Base-by-base conservation (phyloP, 1,140 invertebrate species). In the Neuroterus valhalla region DNA sequence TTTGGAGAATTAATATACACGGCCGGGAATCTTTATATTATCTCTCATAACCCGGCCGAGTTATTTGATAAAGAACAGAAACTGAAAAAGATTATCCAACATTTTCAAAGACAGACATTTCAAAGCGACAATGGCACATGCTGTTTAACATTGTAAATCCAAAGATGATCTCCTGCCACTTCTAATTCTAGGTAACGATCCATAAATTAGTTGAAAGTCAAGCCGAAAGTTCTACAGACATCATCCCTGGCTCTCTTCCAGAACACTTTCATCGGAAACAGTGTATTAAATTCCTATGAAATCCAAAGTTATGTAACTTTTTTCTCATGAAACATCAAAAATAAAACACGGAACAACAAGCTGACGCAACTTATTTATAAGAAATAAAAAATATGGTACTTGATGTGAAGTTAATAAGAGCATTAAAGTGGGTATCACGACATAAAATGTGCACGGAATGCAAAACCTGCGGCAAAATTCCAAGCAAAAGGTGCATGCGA, bases 151-250 rank as follows among this genome's bases (percentile, higher is more conserved):
- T 62, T 62, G 1, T 26, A 62, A 26, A 62, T 62, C 26, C 4
- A 3, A 1, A 15, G 4, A n/a, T 62, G 21, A 50, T 50, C n/a
- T 31, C 3, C 6, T 38, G 31, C 31, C 31, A 38, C 10, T 62
- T 38, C 26, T 38, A 38, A n/a, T 62, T 55, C 15, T 26, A 31
- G 5, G 55, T 31, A 31, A n/a, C 55, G 14, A 14, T 38, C 55
- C 11, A 26, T 62, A 62, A 31, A 62, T 62, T 15, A 31, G 15
- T 26, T 31, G 1, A 15, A 31, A 62, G 55, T 62, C 26, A 62
- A 62, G 31, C 23, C 14, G 31, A 38, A 62, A 62, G 31, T 62
- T 62, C 26, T 62, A 4, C 31, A 62, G 55, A 26, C 55, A 62
- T 38, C 23, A 31, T n/a, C 26, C 12, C 14, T 62, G 55, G 55